phyloP scores from a whole-genome alignment of 2,113 vertebrate species.

The cattle (Bos taurus) region DNA sequence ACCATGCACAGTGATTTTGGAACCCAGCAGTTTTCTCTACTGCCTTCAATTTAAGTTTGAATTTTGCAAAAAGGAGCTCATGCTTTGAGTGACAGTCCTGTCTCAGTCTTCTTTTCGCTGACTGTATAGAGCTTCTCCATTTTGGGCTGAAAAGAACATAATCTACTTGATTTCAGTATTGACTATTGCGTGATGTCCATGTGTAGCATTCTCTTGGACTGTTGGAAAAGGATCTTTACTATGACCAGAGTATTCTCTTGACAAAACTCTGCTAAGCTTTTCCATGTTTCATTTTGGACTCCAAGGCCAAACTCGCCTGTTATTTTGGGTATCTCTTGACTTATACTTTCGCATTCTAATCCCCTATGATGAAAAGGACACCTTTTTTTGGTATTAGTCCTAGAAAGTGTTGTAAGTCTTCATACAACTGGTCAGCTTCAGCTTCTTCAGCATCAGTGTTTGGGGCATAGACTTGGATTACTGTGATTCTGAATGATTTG shows the following conservation, averaged over 20 bases:
- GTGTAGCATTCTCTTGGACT: fast-evolving
- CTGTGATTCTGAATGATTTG: neutral
- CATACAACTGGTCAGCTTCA: neutral
- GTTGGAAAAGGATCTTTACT: neutral
- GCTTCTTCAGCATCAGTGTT: neutral
- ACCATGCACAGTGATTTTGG: neutral
- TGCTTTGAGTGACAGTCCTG: neutral
- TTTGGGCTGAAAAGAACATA: neutral
- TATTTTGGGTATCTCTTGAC: neutral
- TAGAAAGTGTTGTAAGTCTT: neutral
- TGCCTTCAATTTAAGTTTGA: neutral
- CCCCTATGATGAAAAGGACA: neutral
- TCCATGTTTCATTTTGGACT: neutral
- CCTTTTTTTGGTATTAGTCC: neutral
- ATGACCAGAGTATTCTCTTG: neutral
- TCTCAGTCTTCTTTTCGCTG: neutral
- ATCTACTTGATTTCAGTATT: neutral
- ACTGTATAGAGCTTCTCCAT: neutral
- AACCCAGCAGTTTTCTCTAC: neutral
- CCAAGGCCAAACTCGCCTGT: neutral
- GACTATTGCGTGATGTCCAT: neutral
- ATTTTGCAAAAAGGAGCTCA: neutral
- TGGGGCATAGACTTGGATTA: neutral
- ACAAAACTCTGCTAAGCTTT: neutral
- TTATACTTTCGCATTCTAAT: neutral